phyloP scores from a whole-genome alignment of 2,888 invertebrate genomes.

The Heteropelma amictum region DNA sequence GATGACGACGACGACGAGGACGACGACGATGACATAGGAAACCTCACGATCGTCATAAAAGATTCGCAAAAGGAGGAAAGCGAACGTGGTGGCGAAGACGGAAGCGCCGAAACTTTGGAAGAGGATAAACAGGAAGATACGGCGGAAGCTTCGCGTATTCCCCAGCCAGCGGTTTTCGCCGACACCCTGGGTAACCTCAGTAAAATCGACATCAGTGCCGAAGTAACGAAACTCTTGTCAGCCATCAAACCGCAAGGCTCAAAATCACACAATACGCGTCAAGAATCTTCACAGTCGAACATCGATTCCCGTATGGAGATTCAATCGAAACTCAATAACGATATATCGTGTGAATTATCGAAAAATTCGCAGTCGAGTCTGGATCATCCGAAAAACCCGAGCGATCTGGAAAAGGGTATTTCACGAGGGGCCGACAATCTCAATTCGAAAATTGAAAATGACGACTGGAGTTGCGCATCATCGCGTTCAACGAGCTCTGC shows the following conservation, averaged over 20 bases:
- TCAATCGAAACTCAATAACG: conserved; percentile 25
- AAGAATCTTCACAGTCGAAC: conserved; percentile 53
- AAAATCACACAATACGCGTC: conserved; percentile 56
- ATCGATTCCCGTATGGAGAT: conserved; percentile 45
- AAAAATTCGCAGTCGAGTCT: conserved; percentile 15
- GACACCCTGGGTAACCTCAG: conserved; percentile 85
- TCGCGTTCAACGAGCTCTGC: conserved; percentile 59
- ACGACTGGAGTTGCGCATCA: conserved; percentile 66
- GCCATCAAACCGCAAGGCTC: conserved; percentile 78
- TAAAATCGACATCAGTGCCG: conserved; percentile 86
- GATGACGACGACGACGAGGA: conserved; percentile 71
- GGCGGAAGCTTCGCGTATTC: conserved; percentile 71
- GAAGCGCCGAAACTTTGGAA: conserved; percentile 48
- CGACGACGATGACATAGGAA: conserved; percentile 68
- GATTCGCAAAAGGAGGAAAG: conserved; percentile 84
- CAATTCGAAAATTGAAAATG: conserved; percentile 63
- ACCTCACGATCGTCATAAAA: conserved; percentile 84
- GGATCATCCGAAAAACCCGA: not conserved
- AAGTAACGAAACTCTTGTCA: conserved; percentile 84
- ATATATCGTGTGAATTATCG: conserved; percentile 21
- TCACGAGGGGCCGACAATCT: not conserved
- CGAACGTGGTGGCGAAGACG: conserved; percentile 71
- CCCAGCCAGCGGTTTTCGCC: conserved; percentile 80
- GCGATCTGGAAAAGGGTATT: not conserved
- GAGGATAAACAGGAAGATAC: conserved; percentile 39